Percentiles rank a stretch among this genome's conserved stretches.
phyloP scores from a whole-genome alignment of 1,140 invertebrate species.

The Metaphire vulgaris region DNA sequence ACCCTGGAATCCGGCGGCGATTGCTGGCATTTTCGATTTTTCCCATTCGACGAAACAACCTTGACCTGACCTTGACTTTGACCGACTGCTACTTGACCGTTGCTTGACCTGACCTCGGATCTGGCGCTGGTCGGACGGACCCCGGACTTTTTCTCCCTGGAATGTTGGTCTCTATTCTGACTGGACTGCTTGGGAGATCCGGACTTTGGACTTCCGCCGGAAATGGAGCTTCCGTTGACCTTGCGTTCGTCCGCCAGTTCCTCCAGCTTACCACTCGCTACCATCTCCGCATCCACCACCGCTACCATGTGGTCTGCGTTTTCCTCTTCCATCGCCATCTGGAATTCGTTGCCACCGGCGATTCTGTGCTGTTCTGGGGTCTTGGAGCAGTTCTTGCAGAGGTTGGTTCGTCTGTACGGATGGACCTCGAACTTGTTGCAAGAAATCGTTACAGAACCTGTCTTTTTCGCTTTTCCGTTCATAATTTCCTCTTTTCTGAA shows the following conservation, averaged over 20 bases:
- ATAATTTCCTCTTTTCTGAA: not conserved
- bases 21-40: not conserved
- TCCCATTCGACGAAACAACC: not conserved
- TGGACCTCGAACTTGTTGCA: not conserved
- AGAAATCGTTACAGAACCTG: not conserved
- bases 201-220: no score
- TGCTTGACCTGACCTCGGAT: not conserved
- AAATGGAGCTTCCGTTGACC: no score
- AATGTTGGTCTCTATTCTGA: no score
- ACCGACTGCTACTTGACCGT: not conserved
- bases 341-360: no score
- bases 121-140: no score
- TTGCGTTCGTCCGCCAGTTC: not conserved
- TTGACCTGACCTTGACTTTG: not conserved
- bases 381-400: not conserved
- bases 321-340: no score
- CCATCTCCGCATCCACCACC: no score
- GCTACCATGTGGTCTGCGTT: no score
- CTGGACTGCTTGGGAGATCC: no score
- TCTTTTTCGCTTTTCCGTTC: not conserved
- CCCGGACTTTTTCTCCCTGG: no score
- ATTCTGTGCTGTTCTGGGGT: not conserved
- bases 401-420: not conserved
- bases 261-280: not conserved
- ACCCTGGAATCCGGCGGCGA: not conserved